Percentiles rank a stretch among this genome's conserved stretches.
phyloP scores from a whole-genome alignment of 2,888 invertebrate genomes.

The Diadromus collaris region DNA sequence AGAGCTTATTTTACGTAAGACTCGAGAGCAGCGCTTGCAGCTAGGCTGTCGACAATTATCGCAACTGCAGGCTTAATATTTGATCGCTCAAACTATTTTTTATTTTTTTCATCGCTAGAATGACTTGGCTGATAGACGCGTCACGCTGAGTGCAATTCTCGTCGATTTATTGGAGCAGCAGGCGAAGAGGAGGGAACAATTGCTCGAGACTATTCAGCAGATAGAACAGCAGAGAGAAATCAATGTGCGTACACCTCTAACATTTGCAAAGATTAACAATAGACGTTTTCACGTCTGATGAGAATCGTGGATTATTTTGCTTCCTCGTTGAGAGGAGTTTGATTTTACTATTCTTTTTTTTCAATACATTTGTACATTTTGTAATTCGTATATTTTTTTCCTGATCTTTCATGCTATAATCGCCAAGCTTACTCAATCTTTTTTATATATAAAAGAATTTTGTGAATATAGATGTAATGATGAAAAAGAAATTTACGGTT shows the following conservation, averaged over 20 bases:
- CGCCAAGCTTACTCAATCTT: background rate
- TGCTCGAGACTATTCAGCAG: slow-evolving; percentile 85
- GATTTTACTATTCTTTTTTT: slow-evolving; percentile 12
- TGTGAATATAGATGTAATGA: background rate
- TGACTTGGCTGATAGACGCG: slow-evolving; percentile 86
- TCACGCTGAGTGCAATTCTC: slow-evolving; percentile 85
- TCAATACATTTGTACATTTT: background rate
- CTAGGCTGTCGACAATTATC: background rate
- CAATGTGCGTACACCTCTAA: slow-evolving; percentile 71
- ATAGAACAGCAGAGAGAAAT: slow-evolving; percentile 83
- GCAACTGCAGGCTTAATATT: background rate
- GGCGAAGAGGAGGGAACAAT: slow-evolving; percentile 84
- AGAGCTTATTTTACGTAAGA: slow-evolving; percentile 16
- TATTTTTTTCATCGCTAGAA: slow-evolving; percentile 79
- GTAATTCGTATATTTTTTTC: background rate
- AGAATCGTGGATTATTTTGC: slow-evolving; percentile 13
- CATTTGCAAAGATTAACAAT: slow-evolving; percentile 24
- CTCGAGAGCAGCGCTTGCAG: background rate
- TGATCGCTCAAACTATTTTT: slow-evolving; percentile 33
- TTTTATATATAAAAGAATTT: background rate
- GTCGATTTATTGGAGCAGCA: slow-evolving; percentile 87
- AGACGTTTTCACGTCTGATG: background rate
- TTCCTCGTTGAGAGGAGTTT: background rate
- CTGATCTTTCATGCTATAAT: background rate
- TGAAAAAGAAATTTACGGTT: background rate